phyloP scores from a whole-genome alignment of 2,888 invertebrate species.

The Drosophila borealis region DNA sequence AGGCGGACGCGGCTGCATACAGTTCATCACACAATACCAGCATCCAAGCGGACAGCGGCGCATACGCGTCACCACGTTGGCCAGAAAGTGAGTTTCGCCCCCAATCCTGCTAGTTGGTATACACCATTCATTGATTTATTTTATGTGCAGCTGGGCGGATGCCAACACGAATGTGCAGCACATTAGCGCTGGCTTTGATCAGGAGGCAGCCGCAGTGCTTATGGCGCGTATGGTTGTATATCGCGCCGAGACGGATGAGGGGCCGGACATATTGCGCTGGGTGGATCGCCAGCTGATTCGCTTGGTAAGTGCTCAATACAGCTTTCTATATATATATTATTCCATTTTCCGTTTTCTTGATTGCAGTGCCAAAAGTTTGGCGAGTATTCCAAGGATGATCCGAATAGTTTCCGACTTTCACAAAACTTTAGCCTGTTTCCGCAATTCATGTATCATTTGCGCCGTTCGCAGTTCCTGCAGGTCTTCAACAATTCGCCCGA shows the following conservation, averaged over 20 bases:
- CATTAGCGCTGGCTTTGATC: constrained; percentile 97
- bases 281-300: constrained; percentile 98
- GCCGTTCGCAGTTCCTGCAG: constrained; percentile 99
- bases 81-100: constrained; percentile 90
- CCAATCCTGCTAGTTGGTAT: too few relatives aligned
- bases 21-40: constrained; percentile 99
- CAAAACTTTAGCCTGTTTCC: constrained; percentile 99
- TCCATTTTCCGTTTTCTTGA: background rate
- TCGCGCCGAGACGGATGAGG: constrained; percentile 97
- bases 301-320: constrained; percentile 87
- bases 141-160: constrained; percentile 93
- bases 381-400: constrained; percentile 98
- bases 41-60: constrained; percentile 98
- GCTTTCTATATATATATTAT: background rate
- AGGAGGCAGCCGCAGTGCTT: constrained; percentile 98
- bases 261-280: constrained; percentile 99
- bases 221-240: constrained; percentile 99
- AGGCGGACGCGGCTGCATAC: constrained; percentile 98
- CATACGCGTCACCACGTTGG: constrained; percentile 97
- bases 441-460: constrained; percentile 99
- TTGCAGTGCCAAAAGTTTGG: constrained; percentile 99
- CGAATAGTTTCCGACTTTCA: constrained; percentile 96
- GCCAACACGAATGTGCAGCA: constrained; percentile 95
- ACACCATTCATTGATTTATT: background rate
- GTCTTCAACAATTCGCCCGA: constrained; percentile 99